Percentiles rank a stretch among this genome's conserved stretches.
These are phyloP conservation scores for Chaunax sp. DNA, from an alignment of 2,797 vertebrate species.

Conservation along the genomic window DNA sequence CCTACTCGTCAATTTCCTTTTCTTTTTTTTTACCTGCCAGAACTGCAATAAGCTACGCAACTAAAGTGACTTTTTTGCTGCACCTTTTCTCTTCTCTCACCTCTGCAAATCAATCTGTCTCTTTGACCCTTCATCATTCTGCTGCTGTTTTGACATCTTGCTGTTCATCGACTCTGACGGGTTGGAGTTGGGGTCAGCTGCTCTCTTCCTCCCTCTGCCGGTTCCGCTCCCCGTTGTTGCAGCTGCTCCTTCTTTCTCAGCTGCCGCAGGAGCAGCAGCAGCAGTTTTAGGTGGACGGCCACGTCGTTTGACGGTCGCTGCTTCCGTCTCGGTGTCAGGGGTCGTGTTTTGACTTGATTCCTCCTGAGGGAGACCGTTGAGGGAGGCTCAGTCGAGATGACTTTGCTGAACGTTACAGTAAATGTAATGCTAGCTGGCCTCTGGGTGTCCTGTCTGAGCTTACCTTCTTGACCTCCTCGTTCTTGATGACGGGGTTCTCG, in stretches of 20 bases:
- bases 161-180: conserved; percentile 89
- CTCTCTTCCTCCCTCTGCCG: conserved; percentile 92
- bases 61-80: no score
- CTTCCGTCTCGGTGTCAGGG: conserved; percentile 85
- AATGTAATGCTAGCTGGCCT: background rate
- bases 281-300: conserved; percentile 92
- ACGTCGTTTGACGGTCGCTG: conserved; percentile 88
- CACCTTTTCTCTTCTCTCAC: conserved; percentile 70
- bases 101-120: conserved; percentile 98
- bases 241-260: conserved; percentile 82
- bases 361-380: conserved; percentile 77
- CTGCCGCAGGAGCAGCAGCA: conserved; percentile 70
- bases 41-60: background rate
- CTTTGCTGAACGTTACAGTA: no score
- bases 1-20: background rate
- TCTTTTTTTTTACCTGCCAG: background rate
- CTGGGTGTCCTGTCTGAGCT: background rate
- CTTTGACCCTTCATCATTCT: conserved; percentile 92
- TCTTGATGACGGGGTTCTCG: conserved; percentile 94
- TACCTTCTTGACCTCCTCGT: conserved; percentile 86
- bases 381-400: background rate
- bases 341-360: conserved; percentile 88
- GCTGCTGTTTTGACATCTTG: conserved; percentile 95
- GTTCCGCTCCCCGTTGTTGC: conserved; percentile 82
- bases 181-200: conserved; percentile 83